A percentile compares a stretch with the other conserved stretches of the same genome.
Conservation (phyloP, 2,113 vertebrate genomes). For the Gallinago media region DNA sequence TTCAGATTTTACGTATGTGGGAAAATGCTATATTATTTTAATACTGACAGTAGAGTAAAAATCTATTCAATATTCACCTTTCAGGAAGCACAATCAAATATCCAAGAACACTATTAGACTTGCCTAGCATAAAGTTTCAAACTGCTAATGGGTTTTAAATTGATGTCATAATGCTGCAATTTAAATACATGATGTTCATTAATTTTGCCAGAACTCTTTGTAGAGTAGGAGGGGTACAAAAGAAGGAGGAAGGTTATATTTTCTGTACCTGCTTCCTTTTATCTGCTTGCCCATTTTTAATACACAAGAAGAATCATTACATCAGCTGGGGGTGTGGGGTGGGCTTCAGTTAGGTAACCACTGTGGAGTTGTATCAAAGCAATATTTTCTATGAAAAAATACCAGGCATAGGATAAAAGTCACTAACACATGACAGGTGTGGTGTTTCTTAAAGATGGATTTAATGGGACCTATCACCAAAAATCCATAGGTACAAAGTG, state of each 20-base stretch:
- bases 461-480: neutral
- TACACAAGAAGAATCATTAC: neutral
- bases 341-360: neutral
- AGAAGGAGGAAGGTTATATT: neutral
- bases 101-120: slow-evolving; percentile 60
- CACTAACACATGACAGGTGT: neutral
- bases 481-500: neutral
- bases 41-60: slow-evolving; percentile 44
- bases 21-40: slow-evolving; percentile 69
- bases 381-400: neutral
- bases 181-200: slow-evolving; percentile 69
- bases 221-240: neutral
- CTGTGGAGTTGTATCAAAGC: neutral
- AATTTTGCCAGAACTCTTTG: slow-evolving; percentile 53
- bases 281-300: neutral
- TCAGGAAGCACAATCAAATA: slow-evolving; percentile 63
- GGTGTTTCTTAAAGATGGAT: neutral
- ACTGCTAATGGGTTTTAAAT: slow-evolving; percentile 71
- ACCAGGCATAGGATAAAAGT: neutral
- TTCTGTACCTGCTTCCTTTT: slow-evolving; percentile 1
- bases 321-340: neutral
- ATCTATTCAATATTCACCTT: slow-evolving; percentile 68
- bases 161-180: slow-evolving; percentile 68
- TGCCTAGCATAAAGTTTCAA: slow-evolving; percentile 59
- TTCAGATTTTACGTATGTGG: slow-evolving; percentile 45